Conservation (phyloP, 1,140 invertebrate genomes). For the Eurosta solidaginis region DNA sequence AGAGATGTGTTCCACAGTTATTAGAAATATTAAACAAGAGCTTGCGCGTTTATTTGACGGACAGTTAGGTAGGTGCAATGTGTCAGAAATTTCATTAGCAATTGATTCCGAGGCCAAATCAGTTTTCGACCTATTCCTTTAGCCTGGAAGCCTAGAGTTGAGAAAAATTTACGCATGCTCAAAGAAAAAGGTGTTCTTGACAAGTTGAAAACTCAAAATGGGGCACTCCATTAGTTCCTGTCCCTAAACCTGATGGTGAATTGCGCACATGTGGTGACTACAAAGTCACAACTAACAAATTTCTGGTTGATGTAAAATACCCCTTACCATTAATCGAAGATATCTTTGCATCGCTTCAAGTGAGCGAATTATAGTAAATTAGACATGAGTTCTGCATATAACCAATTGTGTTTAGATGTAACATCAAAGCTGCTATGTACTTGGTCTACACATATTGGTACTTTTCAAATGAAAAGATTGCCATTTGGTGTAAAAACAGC, state of each 20-base stretch:
- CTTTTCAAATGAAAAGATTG: constrained; percentile 45
- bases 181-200: not conserved
- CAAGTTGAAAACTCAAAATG: not conserved
- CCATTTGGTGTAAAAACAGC: constrained; percentile 42
- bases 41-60: not conserved
- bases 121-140: not conserved
- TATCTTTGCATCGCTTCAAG: constrained; percentile 44
- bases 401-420: constrained; percentile 44
- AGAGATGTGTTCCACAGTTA: not conserved
- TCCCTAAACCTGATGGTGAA: not conserved
- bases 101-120: not conserved
- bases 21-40: not conserved
- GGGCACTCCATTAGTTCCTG: not conserved
- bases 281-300: constrained; percentile 35
- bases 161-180: not conserved
- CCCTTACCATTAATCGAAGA: constrained; percentile 50
- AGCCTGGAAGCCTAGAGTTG: not conserved
- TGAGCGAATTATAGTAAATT: constrained; percentile 49
- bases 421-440: constrained; percentile 44
- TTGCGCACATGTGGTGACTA: constrained; percentile 7
- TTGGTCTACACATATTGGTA: constrained; percentile 41
- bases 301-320: constrained; percentile 40
- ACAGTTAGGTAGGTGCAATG: not conserved
- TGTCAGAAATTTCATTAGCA: not conserved
- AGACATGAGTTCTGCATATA: constrained; percentile 57